Evolutionary conservation across 2,888 invertebrate genomes (phyloP), one percentile per base, ranked within the genome.

Genomic region (Romanomermis culicivorax): DNA sequence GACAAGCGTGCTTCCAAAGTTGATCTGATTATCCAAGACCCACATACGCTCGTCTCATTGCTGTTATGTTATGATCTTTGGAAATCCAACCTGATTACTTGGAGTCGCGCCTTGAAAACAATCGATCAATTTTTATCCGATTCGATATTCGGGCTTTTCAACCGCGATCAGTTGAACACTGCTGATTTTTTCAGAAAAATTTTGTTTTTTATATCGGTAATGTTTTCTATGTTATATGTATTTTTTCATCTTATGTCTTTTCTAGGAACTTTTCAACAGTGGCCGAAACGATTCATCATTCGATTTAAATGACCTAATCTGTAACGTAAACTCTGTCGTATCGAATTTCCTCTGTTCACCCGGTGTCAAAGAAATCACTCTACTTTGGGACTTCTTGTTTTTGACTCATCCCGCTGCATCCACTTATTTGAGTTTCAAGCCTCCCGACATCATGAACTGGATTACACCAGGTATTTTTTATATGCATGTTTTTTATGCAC

Each of bases 331-430:
- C 11, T 7, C 17, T 20, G 50, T 50, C 29, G 30, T 24, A 30
- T 51, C 25, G 11, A 45, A 45, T 45, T n/a, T 45, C 7, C 23
- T 45, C 4, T 49, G 27, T 20, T 29, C 52, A n/a, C 47, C 48
- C 17, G 26, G n/a, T 3, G 24, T 49, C 14, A 11, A 2, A 2
- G 30, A 26, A 30, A 11, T 30, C 23, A 53, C 36, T 3, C 30
- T 24, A n/a, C 29, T 55, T 14, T 57, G 57, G 55, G 54, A 65
- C 29, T 64, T 63, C 55, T 56, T 65, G n/a, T 59, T 63, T 47
- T 59, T 65, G 26, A 61, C 61, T 7, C 65, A 65, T 56, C 63
- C 65, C 1, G 61, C 65, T 14, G 55, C 58, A 24, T 60, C 60
- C 53, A 61, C 63, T 17, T 64, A 60, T 55, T 55, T 64, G 42